Evolutionary conservation across 2,113 vertebrate genomes (phyloP), one percentile per base, ranked within the genome.

Genomic region (Salvelinus sp.): DNA sequence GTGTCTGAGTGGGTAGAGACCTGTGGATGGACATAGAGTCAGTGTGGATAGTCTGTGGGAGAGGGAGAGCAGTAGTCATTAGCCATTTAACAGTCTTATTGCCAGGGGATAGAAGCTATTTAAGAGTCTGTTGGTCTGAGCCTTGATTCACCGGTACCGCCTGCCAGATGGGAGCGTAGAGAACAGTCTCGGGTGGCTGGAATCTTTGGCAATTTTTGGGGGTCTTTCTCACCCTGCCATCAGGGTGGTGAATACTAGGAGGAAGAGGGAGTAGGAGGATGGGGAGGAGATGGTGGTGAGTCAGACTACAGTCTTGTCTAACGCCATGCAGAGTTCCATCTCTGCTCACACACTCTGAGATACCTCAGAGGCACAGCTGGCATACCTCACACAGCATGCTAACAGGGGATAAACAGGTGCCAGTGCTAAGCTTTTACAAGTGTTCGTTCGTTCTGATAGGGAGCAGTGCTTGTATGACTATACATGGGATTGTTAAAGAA

Each of bases 221-320:
- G 38, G 38, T 9, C 38, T 44, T 44, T 44, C 38, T 44, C 38
- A 10, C 38, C 38, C 7, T 10, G 7, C 7, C 38, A 44, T 44
- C 38, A 93, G 79, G 91, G 89, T 16, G 94, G 96, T 97, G 82
- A 93, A 93, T 63, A n/a, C 22, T 23, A 0, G 62, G 93, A 91
- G 58, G 94, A 92, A 48, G 91, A 92, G 70, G 95, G 91, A 78
- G 50, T 81, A 0, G 30, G 30, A 33, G 30, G 30, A 33, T 5
- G 30, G 30, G 30, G 30, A 30, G 30, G 94, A 93, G 60, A 9
- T 79, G 91, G 89, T 16, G 94, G 96, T 97, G 82, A 93, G 93
- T 44, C 38, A 44, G 38, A 44, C 14, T 57, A 57, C 54, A 57
- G 54, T 16, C 60, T 23, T 14, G 50, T 18, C 50, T 54, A 54